Conservation (phyloP, 2,797 vertebrate species). For the Uromys caudimaculatus region DNA sequence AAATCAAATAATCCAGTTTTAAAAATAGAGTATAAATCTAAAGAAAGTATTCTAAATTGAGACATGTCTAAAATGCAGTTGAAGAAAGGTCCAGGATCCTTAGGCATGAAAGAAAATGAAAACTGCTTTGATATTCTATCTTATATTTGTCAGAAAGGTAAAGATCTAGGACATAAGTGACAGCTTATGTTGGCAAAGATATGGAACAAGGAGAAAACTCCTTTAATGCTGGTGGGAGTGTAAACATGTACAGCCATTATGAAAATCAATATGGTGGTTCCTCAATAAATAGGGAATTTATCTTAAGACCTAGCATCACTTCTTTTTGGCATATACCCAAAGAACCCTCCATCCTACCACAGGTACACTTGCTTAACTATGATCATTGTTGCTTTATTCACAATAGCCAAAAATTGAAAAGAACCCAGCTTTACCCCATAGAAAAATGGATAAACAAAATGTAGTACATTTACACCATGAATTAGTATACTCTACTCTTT, state of each 20-base stretch:
- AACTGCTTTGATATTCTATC: too few relatives aligned
- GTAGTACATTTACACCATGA: neutral
- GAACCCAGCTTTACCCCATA: neutral
- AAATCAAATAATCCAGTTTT: neutral
- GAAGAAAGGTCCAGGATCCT: too few relatives aligned
- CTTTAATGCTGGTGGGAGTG: neutral
- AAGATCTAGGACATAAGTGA: neutral
- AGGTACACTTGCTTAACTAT: neutral
- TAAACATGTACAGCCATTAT: neutral
- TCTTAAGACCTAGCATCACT: neutral
- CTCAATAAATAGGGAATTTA: neutral
- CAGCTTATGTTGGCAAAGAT: neutral
- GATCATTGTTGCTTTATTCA: neutral
- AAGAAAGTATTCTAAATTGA: neutral
- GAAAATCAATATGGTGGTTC: neutral
- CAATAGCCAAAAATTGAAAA: neutral
- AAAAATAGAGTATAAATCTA: neutral
- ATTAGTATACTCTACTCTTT: neutral
- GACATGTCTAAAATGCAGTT: neutral
- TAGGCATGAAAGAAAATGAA: too few relatives aligned
- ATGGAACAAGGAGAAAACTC: neutral
- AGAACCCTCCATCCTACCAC: neutral
- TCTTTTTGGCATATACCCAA: neutral
- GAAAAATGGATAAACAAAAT: neutral
- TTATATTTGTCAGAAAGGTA: neutral